These are phyloP conservation scores for Neocloeon triangulifer DNA, from an alignment of 1,140 invertebrate genomes.

Conservation along the genomic window DNA sequence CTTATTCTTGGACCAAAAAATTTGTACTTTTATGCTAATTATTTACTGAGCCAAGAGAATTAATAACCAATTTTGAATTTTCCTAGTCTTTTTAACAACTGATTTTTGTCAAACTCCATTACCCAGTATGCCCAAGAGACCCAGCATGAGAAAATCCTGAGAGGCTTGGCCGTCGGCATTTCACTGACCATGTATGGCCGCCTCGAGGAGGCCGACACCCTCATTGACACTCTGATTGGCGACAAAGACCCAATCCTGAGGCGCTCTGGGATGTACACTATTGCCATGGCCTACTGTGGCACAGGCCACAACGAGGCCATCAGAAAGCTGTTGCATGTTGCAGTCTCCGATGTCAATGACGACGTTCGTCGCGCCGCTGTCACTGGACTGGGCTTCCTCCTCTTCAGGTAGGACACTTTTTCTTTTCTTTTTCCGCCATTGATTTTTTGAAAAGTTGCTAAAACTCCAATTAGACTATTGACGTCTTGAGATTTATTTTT, in stretches of 20 bases:
- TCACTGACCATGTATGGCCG: conserved; percentile 92
- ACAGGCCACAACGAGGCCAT: conserved; percentile 95
- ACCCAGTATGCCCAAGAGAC: conserved; percentile 72
- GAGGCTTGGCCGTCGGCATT: conserved; percentile 87
- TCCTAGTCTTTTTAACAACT: too few species aligned
- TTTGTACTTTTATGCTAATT: too few species aligned
- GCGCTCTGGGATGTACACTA: conserved; percentile 89
- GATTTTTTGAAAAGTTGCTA: too few species aligned
- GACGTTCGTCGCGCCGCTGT: conserved; percentile 95
- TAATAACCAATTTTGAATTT: too few species aligned
- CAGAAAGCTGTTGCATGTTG: conserved; percentile 80
- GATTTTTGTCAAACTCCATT: too few species aligned
- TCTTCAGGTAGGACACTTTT: conserved; percentile 70
- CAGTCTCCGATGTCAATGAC: conserved; percentile 96
- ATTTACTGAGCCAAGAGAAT: too few species aligned
- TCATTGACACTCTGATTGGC: conserved; percentile 68
- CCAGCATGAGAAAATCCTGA: conserved; percentile 94
- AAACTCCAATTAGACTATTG: too few species aligned
- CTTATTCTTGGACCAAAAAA: too few species aligned
- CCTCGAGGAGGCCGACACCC: conserved; percentile 81
- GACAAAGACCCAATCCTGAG: conserved; percentile 74
- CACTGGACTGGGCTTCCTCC: conserved; percentile 86
- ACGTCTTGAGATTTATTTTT: too few species aligned
- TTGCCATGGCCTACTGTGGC: conserved; percentile 97
- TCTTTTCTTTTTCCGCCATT: too few species aligned